phyloP scores from a whole-genome alignment of 30 jellyfish, hydroid and myxozoan species.

The Cassiopea andromeda region DNA sequence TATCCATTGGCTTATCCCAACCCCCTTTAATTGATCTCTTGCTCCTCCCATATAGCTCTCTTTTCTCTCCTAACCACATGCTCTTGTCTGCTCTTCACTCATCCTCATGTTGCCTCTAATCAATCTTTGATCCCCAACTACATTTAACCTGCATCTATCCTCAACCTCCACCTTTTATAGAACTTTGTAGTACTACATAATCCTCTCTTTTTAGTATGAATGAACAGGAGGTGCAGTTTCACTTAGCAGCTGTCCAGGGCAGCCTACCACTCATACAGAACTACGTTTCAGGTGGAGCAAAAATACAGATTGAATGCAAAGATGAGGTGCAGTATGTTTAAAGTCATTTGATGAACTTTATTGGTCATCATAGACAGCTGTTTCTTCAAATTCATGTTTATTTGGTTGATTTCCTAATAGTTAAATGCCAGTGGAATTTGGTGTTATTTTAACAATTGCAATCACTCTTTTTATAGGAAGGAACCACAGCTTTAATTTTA shows the following conservation, averaged over 20 bases:
- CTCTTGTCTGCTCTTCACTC: too few species aligned
- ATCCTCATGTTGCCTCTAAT: too few species aligned
- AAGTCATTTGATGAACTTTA: background rate
- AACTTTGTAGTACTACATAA: too few species aligned
- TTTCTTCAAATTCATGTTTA: background rate
- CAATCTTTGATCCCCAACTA: too few species aligned
- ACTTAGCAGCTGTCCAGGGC: slow-evolving; percentile 96
- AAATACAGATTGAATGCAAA: slow-evolving; percentile 80
- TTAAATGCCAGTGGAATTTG: background rate
- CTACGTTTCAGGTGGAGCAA: slow-evolving; percentile 64
- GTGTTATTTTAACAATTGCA: background rate
- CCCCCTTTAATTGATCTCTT: too few species aligned
- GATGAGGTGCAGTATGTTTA: slow-evolving; percentile 68
- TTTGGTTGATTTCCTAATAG: too few species aligned
- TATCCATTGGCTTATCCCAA: too few species aligned
- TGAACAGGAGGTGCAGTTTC: slow-evolving; percentile 90
- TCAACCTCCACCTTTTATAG: too few species aligned
- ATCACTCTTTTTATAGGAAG: slow-evolving; percentile 69
- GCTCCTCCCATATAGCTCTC: too few species aligned
- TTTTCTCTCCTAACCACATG: too few species aligned
- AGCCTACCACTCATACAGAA: slow-evolving; percentile 87
- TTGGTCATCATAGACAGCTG: too few species aligned
- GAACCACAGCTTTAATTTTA: slow-evolving; percentile 88
- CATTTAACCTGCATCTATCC: too few species aligned
- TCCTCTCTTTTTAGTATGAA: slow-evolving; percentile 50